Percentiles rank a stretch among this genome's conserved stretches.
phyloP scores from a whole-genome alignment of 2,888 invertebrate species.

The Reticulitermes lucifugus region DNA sequence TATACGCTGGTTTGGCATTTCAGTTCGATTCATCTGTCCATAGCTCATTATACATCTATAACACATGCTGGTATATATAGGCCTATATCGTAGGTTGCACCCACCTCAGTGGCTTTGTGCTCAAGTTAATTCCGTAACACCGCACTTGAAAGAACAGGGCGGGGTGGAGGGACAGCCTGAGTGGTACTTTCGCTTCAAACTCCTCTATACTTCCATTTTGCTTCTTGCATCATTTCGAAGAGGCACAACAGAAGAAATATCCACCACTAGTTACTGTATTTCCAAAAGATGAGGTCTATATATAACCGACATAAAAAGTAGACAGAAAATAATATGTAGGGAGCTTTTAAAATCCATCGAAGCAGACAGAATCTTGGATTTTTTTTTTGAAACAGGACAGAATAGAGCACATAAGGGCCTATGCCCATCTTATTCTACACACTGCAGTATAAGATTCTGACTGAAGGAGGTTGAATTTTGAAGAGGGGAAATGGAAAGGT shows the following conservation, averaged over 20 bases:
- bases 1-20: neutral
- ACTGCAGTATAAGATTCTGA: constrained; percentile 2
- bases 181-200: constrained; percentile 9
- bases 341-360: constrained; percentile 65
- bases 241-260: constrained; percentile 22
- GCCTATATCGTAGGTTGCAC: constrained; percentile 10
- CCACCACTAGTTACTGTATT: constrained; percentile 18
- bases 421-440: neutral
- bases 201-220: too few relatives aligned
- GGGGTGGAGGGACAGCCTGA: neutral
- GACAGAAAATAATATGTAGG: constrained; percentile 63
- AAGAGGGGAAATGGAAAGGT: neutral
- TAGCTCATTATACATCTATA: neutral
- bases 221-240: neutral
- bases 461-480: constrained; percentile 23
- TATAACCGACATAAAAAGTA: constrained; percentile 19
- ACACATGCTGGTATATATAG: neutral
- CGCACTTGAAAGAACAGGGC: constrained; percentile 60
- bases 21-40: neutral
- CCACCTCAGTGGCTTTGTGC: constrained; percentile 58
- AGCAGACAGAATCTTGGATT: constrained; percentile 63
- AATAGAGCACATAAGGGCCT: constrained; percentile 7
- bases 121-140: constrained; percentile 64
- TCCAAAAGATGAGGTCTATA: constrained; percentile 20
- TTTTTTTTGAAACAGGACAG: constrained; percentile 47